Conservation (phyloP, 2,797 vertebrate species). For the Molossus molossus region DNA sequence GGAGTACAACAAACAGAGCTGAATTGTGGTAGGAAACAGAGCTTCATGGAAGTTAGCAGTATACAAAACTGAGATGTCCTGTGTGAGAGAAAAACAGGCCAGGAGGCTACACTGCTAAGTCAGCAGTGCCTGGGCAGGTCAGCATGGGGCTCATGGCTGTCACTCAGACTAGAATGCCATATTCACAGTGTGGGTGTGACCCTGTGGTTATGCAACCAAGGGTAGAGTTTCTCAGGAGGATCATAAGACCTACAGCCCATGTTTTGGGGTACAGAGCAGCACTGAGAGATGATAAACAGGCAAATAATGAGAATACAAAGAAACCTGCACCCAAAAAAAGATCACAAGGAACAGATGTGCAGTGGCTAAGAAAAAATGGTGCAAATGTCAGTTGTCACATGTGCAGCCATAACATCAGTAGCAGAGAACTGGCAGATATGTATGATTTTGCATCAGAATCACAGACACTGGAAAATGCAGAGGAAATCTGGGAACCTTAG, state of each 20-base stretch:
- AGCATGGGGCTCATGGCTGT: neutral
- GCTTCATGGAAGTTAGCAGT: constrained; percentile 65
- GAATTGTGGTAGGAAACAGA: constrained; percentile 76
- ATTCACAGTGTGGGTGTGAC: neutral
- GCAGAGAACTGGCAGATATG: neutral
- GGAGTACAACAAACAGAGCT: constrained; percentile 71
- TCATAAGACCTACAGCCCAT: neutral
- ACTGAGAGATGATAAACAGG: neutral
- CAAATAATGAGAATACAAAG: neutral
- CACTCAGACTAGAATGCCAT: neutral
- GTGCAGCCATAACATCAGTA: neutral
- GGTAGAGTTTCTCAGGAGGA: neutral
- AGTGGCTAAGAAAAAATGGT: neutral
- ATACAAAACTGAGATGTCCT: constrained; percentile 25
- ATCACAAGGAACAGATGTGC: neutral
- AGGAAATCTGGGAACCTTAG: neutral
- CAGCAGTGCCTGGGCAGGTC: neutral
- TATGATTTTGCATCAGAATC: constrained; percentile 3
- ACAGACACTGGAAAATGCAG: neutral
- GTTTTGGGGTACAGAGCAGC: neutral
- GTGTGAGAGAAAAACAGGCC: constrained; percentile 5
- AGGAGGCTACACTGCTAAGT: neutral
- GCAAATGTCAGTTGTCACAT: neutral
- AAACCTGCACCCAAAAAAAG: neutral
- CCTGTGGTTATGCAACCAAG: neutral